Evolutionary conservation across 2,113 vertebrate genomes (phyloP).

Genomic region (Monopterus albus): DNA sequence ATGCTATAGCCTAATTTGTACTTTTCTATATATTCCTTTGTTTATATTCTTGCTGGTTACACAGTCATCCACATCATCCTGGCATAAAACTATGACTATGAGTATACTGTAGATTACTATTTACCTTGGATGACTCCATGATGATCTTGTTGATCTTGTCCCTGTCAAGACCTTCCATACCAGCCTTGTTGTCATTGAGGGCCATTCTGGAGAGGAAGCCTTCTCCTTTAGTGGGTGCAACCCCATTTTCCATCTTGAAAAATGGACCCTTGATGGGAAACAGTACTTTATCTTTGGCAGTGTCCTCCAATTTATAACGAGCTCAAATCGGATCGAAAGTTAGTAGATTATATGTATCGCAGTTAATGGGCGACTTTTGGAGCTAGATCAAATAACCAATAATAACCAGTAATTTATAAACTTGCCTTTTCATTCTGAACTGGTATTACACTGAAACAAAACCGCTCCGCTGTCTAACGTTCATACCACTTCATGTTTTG

Average conservation of each 20-base stretch:
- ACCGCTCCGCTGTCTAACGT: neutral
- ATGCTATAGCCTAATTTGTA: neutral
- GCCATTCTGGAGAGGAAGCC: conserved; percentile 90
- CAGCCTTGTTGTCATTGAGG: conserved; percentile 98
- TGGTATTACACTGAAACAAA: neutral
- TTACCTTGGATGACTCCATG: conserved; percentile 94
- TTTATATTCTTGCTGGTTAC: neutral
- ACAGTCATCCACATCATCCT: too few species aligned
- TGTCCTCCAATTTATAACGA: neutral
- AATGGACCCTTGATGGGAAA: neutral
- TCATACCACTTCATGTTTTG: conserved; percentile 28
- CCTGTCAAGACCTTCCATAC: conserved; percentile 97
- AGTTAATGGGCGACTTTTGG: neutral
- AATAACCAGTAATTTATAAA: too few species aligned
- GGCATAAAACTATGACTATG: too few species aligned
- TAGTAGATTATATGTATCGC: neutral
- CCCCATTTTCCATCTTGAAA: conserved; percentile 63
- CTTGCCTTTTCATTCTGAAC: neutral
- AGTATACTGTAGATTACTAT: neutral
- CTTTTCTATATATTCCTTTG: neutral
- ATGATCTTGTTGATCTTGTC: conserved; percentile 99
- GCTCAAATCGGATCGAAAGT: neutral
- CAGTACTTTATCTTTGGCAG: neutral
- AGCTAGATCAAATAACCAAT: neutral
- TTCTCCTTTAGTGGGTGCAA: conserved; percentile 61